Conservation (phyloP, 2,113 vertebrate genomes). For the Neomonachus schauinslandi region DNA sequence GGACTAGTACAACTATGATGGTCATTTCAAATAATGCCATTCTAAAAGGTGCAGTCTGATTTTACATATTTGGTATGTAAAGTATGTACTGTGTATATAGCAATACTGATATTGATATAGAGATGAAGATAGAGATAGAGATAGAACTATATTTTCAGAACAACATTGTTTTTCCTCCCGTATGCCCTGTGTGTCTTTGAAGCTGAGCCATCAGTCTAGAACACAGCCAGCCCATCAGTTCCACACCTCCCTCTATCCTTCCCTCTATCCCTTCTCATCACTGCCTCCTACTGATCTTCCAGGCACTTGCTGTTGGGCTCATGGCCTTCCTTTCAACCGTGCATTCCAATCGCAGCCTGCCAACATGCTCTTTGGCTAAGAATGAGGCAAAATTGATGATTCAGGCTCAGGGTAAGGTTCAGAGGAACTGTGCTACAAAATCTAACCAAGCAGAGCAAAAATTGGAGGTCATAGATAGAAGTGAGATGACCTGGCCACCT, state of each 20-base stretch:
- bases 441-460: background rate
- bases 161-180: background rate
- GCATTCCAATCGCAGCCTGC: accelerated
- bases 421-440: background rate
- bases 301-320: background rate
- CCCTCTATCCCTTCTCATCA: background rate
- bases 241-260: background rate
- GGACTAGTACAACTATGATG: background rate
- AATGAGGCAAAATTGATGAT: background rate
- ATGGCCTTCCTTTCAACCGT: background rate
- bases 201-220: background rate
- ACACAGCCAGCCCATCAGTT: background rate
- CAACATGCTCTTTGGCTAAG: background rate
- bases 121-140: background rate
- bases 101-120: background rate
- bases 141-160: background rate
- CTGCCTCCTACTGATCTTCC: background rate
- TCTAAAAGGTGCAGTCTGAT: background rate
- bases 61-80: background rate
- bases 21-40: background rate
- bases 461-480: background rate
- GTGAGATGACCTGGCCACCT: background rate
- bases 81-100: background rate
- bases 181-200: background rate
- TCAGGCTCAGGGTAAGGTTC: background rate